Base-by-base conservation (phyloP, 2,113 vertebrate species). In the Megaceryle torquata region DNA sequence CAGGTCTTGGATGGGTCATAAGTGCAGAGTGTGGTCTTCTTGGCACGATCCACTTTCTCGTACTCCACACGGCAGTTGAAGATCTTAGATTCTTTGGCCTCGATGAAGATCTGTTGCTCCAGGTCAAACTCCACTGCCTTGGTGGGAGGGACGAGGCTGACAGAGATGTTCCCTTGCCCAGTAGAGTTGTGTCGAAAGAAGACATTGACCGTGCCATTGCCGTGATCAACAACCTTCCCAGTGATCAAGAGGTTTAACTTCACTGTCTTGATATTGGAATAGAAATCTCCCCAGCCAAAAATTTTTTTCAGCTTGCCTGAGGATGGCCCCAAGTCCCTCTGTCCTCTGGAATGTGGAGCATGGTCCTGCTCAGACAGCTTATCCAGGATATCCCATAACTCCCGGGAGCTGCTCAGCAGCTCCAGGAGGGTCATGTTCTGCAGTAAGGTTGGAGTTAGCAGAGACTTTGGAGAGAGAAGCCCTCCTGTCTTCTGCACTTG, bases 281-380 rank as follows among this genome's bases (percentile, higher is more conserved):
- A 99, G 97, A 99, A 99, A 93, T 99, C 99, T 1, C 99, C 99
- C 99, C 99, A 99, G 97, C 99, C 99, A 29, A 99, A 99, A 98
- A 99, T 98, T 91, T 99, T 99, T 97, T 99, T 99, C 74, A 99
- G 98, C 89, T 99, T 98, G 92, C 99, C 98, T 1, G 99, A 98
- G 13, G 92, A 89, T 41, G 98, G 97, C 17, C 98, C 98, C 19
- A 98, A 97, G 13, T 98, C 99, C 64, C 98, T 98, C 12, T 97
- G 98, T 7, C 98, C 98, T 69, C 98, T 97, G 44, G 98, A 97
- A 12, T 90, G 98, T 31, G 98, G 60, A 37, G 60, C 11, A 1
- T 65, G 95, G 26, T 46, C 98, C 97, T 1, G 67, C 79, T 97
- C 86, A 0, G 98, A 94, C 56, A 98, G 95, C 21, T 98, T 98